Evolutionary conservation across 2,113 vertebrate species (phyloP).

Genomic region (Chaetodon trifascialis): DNA sequence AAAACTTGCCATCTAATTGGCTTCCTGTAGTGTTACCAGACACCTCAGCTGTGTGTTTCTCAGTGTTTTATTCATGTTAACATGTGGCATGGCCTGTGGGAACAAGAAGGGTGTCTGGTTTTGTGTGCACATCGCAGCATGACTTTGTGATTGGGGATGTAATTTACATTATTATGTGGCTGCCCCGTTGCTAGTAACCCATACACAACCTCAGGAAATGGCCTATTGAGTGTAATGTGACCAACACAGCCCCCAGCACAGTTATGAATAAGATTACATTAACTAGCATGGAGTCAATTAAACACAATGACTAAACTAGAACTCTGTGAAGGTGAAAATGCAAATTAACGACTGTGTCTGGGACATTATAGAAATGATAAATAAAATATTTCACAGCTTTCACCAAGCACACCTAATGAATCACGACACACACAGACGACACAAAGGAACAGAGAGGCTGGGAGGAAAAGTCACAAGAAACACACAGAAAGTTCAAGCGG

Average conservation of each 20-base stretch:
- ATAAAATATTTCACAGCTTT: constrained; percentile 36
- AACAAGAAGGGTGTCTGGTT: not conserved
- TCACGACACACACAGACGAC: constrained; percentile 25
- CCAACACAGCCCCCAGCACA: constrained; percentile 12
- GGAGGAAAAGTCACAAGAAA: constrained; percentile 44
- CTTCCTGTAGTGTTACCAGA: constrained; percentile 34
- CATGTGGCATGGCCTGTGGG: constrained; percentile 35
- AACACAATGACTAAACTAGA: constrained; percentile 43
- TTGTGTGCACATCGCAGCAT: constrained; percentile 2
- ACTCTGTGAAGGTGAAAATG: constrained; percentile 46
- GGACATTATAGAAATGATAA: no score
- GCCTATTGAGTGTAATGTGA: constrained; percentile 36
- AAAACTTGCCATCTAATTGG: constrained; percentile 50
- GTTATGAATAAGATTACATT: constrained; percentile 35
- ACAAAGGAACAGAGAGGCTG: constrained; percentile 29
- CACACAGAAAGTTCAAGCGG: constrained; percentile 50
- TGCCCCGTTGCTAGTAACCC: not conserved
- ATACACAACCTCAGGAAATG: constrained; percentile 1
- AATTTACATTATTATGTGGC: constrained; percentile 13
- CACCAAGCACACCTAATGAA: constrained; percentile 57
- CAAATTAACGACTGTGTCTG: no score
- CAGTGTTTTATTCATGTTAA: constrained; percentile 17
- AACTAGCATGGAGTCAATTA: constrained; percentile 37
- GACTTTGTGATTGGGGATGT: not conserved
- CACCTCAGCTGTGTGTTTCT: constrained; percentile 21